phyloP scores from a whole-genome alignment of 2,113 vertebrate species.

The Felis chaus region DNA sequence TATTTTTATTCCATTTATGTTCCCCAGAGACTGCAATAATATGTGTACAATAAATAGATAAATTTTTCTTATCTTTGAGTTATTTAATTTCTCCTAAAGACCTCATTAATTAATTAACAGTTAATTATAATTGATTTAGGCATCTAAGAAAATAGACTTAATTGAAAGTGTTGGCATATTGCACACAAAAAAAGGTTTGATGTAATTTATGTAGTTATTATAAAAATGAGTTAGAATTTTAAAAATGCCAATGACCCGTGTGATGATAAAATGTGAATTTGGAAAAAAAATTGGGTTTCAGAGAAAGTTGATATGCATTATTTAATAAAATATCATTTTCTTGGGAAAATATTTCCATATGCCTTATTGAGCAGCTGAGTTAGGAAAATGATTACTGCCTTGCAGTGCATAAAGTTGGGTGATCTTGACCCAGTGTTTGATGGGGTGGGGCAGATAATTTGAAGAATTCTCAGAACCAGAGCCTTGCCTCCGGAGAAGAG shows the following conservation, averaged over 20 bases:
- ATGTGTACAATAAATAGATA: not conserved
- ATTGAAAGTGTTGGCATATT: conserved; percentile 4
- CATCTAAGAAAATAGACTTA: conserved; percentile 41
- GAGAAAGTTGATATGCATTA: not conserved
- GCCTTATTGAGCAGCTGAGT: not conserved
- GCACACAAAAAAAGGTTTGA: not conserved
- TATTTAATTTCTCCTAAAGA: conserved; percentile 32
- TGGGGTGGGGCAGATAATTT: not conserved
- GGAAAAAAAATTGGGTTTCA: not conserved
- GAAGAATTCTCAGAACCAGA: not conserved
- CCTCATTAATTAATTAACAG: not conserved
- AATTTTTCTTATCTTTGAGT: not conserved
- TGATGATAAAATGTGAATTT: not conserved
- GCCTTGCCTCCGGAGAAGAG: not conserved
- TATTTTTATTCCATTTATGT: not conserved
- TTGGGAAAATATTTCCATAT: not conserved
- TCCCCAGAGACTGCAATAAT: not conserved
- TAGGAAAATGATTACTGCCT: not conserved
- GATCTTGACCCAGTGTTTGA: not conserved
- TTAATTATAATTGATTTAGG: conserved; percentile 20
- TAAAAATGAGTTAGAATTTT: not conserved
- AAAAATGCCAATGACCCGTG: not conserved
- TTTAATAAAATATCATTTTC: conserved; percentile 9
- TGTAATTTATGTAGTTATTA: not conserved
- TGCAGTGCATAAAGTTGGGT: not conserved